These are phyloP conservation scores for Poecilobothrus nobilitatus DNA, from an alignment of 2,888 invertebrate genomes.

Conservation along the genomic window DNA sequence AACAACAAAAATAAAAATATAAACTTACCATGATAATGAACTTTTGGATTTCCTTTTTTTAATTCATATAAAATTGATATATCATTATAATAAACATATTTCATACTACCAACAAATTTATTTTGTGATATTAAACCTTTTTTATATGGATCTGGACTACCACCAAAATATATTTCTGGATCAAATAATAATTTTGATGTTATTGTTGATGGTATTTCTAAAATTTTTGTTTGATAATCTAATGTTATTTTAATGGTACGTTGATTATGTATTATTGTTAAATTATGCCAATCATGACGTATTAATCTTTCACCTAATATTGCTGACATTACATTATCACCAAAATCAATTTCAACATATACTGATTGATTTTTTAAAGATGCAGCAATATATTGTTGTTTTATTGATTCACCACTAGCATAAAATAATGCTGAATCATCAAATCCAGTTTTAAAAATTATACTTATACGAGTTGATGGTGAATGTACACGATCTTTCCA, in stretches of 20 bases:
- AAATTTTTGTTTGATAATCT: constrained; percentile 60
- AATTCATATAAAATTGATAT: constrained; percentile 84
- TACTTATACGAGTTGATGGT: constrained; percentile 74
- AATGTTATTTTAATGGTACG: constrained; percentile 64
- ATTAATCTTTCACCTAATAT: constrained; percentile 61
- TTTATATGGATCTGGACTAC: constrained; percentile 75
- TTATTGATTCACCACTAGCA: constrained; percentile 77
- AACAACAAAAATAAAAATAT: too few relatives aligned
- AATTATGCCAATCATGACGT: constrained; percentile 78
- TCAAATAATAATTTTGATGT: constrained; percentile 74
- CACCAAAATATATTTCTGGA: constrained; percentile 88
- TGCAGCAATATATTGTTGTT: constrained; percentile 83
- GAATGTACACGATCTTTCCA: constrained; percentile 88
- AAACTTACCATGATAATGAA: constrained; percentile 58
- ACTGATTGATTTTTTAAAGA: constrained; percentile 76
- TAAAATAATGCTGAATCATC: constrained; percentile 89
- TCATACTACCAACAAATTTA: constrained; percentile 81
- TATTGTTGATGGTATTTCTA: constrained; percentile 53
- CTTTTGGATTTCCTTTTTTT: constrained; percentile 75
- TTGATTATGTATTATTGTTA: constrained; percentile 75
- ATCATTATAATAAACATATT: constrained; percentile 89
- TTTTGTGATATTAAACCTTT: constrained; percentile 72
- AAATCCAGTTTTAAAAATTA: constrained; percentile 83
- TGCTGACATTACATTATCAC: constrained; percentile 64
- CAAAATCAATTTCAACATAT: constrained; percentile 80